Base-by-base conservation (phyloP, 1,140 invertebrate genomes). In the Heliconius congener region DNA sequence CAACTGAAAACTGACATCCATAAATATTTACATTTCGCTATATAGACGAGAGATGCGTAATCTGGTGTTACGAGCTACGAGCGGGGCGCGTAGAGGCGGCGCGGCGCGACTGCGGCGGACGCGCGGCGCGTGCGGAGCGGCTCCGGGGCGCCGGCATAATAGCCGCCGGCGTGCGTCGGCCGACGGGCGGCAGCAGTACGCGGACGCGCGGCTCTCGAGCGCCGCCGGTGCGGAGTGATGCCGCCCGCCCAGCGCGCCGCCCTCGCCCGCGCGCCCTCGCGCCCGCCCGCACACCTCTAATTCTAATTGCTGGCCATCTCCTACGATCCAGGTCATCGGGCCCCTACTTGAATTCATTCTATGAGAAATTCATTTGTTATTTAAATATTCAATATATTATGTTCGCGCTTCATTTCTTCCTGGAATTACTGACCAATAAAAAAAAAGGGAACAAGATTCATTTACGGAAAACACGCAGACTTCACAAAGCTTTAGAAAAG, bases 1-100 rank as follows among this genome's bases (percentile, higher is more conserved):
- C 90, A 94, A 94, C 91, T 93, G 90, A 93, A 93, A 93, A 93
- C 91, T 93, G 91, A 93, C 93, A 94, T 93, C 93, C 93, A 93
- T 93, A 94, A 93, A 93, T 94, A 93, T 94, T 94, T 94, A 94
- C 91, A 93, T 94, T 93, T 87, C 88, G 88, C 81, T 82, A 77
- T 84, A 83, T 87, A 88, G 90, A 87, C 82, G 90, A 88, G 86
- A 88, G 89, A 88, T 82, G 88, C 86, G 87, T 88, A 86, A 86
- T 88, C 87, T 87, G 83, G 88, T 90, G 88, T 88, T 91, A 88
- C 85, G 90, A 85, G 86, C 82, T 86, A 86, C 84, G 86, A 82
- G 84, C 83, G 76, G 83, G 82, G 81, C 83, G 79, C 83, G 84
- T 81, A 84, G 85, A 74, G 77, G 83, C 82, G 83, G 84, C 81